Base-by-base conservation (phyloP, 1,140 invertebrate species). In the Uloborus diversus region DNA sequence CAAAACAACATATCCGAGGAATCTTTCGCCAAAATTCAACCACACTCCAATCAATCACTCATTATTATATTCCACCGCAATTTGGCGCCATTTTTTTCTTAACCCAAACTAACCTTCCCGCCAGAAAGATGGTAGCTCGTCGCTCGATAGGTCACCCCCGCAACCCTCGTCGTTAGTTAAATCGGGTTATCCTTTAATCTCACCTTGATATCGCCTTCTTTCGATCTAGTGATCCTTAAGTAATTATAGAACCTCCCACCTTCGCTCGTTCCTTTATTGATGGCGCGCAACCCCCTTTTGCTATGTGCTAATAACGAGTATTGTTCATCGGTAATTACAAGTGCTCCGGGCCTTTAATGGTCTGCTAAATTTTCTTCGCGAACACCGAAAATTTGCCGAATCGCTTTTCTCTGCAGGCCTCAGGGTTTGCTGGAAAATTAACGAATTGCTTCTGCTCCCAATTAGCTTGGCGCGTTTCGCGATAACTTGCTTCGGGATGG, bases 291-390 rank as follows among this genome's bases (percentile, higher is more conserved):
- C 30, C 20, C 32, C 14, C 61, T 35, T 7, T 9, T 20, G 13
- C 20, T 57, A 65, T 30, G 73, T 78, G 61, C 62, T 78, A 78
- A 78, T 78, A 78, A 78, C 73, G 61, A 78, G 73, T 78, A 78
- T 78, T 78, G 73, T 66, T 78, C 73, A 35, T 57, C 49, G 20
- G 73, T 66, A 78, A 65, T 65, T 65, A 42, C 49, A 33, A 27
- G 37, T 42, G 25, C 42, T 32, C 5, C 32, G 17, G 49, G 73
- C 35, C 61, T 65, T 57, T 53, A 73, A 71, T 71, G 68, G 68
- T 71, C 25, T 42, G 57, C 59, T 64, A 47, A 75, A 75, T 53
- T 53, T 53, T 53, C 20, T 20, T 53, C 49, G 37, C 9, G 37
- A 42, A 64, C 64, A 42, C 64, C 42, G 37, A n/a, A 30, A 49